Base-by-base conservation (phyloP, 2,113 vertebrate genomes). In the Reinhardtius hippoglossoides region DNA sequence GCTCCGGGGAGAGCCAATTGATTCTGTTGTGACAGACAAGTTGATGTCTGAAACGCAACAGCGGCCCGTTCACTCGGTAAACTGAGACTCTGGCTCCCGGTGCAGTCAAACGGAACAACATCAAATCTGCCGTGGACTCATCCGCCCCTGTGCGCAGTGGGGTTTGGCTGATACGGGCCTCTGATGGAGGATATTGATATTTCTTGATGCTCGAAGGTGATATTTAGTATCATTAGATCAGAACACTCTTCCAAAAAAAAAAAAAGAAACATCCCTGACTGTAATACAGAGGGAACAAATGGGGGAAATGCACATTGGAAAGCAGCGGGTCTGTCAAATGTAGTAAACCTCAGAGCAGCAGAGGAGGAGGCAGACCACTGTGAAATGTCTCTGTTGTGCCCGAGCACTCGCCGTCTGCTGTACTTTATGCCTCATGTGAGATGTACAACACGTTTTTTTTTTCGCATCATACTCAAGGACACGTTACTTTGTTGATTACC, bases 1-100 rank as follows among this genome's bases (percentile, higher is more conserved):
- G 12, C 73, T 78, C 81, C 50, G 3, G 74, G 59, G 62, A 27
- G 31, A 58, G 52, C 54, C 54, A 18, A 78, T 83, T 81, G 86
- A 81, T 85, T 80, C 31, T 35, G 55, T 52, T 50, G 57, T 77
- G 74, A 86, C 52, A 61, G 84, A 88, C 78, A 68, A 68, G 74
- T 24, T 73, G 61, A 63, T 77, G 67, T 74, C 67, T 75, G 57
- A 44, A 48, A 82, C 13, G 6, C 54, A 75, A 70, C 72, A 50
- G 63, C 56, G n/a, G 16, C 26, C 24, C 1, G 64, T 60, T 84
- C 54, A 71, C 55, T 77, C 9, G 56, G 64, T 24, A 55, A 78
- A 76, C 55, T 26, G 14, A 72, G 71, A 74, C n/a, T 12, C 40
- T 13, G 40, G 46, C 46, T 50, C 46, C 46, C 16, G 46, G 46